phyloP scores from a whole-genome alignment of 2,888 invertebrate species.

The Cybosia mesomella region DNA sequence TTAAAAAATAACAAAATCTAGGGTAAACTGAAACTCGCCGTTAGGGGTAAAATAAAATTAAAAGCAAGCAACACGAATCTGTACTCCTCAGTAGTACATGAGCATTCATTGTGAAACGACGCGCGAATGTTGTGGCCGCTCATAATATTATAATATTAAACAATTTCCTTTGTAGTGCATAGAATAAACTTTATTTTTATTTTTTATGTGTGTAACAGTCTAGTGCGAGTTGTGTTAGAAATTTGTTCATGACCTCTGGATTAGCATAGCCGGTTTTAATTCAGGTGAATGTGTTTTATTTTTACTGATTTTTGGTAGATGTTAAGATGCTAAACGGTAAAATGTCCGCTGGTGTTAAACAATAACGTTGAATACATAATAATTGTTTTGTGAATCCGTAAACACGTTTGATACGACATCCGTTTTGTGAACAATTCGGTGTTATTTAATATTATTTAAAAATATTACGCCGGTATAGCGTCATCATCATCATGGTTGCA shows the following conservation, averaged over 20 bases:
- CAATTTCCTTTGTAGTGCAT: slow-evolving; percentile 62
- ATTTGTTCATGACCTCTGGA: slow-evolving; percentile 54
- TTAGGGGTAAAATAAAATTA: not conserved
- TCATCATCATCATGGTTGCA: too few relatives aligned
- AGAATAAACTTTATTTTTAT: slow-evolving; percentile 42
- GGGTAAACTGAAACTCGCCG: not conserved
- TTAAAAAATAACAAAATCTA: not conserved
- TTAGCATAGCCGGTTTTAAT: slow-evolving; percentile 52
- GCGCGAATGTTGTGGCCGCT: slow-evolving; percentile 45
- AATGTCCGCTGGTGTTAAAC: slow-evolving; percentile 22
- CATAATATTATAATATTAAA: slow-evolving; percentile 55
- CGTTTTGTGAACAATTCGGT: not conserved
- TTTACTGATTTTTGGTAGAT: slow-evolving; percentile 29
- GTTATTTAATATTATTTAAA: too few relatives aligned
- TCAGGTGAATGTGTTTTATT: slow-evolving; percentile 54
- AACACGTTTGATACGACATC: not conserved
- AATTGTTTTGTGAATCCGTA: slow-evolving; percentile 17
- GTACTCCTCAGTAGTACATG: slow-evolving; percentile 58
- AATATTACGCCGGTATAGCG: not conserved
- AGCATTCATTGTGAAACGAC: slow-evolving; percentile 41
- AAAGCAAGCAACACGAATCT: slow-evolving; percentile 5
- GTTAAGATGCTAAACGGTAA: slow-evolving; percentile 20
- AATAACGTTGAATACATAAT: slow-evolving; percentile 28
- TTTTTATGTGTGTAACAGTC: slow-evolving; percentile 57
- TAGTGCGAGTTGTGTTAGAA: slow-evolving; percentile 57